Evolutionary conservation across 2,888 invertebrate genomes (phyloP).

Genomic region (Coleophora deauratella): DNA sequence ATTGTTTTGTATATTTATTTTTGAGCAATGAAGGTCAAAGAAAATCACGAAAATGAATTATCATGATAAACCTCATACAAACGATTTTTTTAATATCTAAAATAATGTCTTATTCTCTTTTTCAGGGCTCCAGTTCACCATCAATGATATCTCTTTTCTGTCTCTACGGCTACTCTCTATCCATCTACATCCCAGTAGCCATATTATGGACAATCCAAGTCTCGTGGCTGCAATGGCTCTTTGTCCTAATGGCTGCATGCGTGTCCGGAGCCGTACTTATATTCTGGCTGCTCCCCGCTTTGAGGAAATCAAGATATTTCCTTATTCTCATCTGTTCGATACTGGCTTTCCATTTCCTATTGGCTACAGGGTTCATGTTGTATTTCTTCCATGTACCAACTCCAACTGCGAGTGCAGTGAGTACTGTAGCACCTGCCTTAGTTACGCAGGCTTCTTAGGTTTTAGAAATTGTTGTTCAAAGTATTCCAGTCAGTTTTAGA

Average conservation of each 20-base stretch:
- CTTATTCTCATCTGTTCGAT: slow-evolving; percentile 71
- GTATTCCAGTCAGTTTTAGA: no score
- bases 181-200: slow-evolving; percentile 95
- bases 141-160: slow-evolving; percentile 91
- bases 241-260: slow-evolving; percentile 86
- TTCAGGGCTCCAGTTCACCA: slow-evolving; percentile 71
- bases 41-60: no score
- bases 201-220: slow-evolving; percentile 93
- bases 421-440: slow-evolving; percentile 3
- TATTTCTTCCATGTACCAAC: slow-evolving; percentile 82
- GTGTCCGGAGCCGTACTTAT: slow-evolving; percentile 91
- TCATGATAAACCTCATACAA: no score
- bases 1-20: no score
- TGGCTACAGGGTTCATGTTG: slow-evolving; percentile 91
- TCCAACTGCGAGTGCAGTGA: slow-evolving; percentile 12
- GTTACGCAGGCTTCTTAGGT: no score
- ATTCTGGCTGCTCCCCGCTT: slow-evolving; percentile 85
- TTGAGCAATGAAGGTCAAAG: no score
- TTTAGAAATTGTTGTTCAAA: no score
- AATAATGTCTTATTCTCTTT: slow-evolving; percentile 25
- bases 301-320: slow-evolving; percentile 76
- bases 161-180: slow-evolving; percentile 95
- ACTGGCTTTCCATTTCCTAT: slow-evolving; percentile 82
- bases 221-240: slow-evolving; percentile 88
- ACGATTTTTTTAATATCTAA: no score